Evolutionary conservation across 2,113 vertebrate genomes (phyloP).

Genomic region (Choloepus hoffmanni): DNA sequence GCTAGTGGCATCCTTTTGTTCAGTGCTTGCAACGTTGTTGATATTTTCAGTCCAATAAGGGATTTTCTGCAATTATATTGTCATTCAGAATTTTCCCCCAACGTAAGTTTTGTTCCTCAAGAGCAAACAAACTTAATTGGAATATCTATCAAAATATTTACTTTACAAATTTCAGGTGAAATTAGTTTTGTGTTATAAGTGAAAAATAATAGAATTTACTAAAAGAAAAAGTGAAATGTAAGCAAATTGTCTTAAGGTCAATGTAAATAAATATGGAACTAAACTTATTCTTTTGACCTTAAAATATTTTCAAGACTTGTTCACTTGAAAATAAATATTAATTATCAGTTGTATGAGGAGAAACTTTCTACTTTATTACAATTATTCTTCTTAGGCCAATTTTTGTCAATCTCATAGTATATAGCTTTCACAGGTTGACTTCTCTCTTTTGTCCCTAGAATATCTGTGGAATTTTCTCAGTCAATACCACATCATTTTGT

Average conservation of each 20-base stretch:
- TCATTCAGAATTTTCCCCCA: constrained; percentile 23
- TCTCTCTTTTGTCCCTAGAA: neutral
- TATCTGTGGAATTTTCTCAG: constrained; percentile 6
- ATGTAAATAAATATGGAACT: neutral
- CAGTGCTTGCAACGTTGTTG: neutral
- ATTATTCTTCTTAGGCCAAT: constrained; percentile 6
- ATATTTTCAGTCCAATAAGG: constrained; percentile 48
- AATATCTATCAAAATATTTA: neutral
- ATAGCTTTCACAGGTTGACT: constrained; percentile 10
- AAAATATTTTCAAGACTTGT: neutral
- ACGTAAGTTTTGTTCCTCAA: constrained; percentile 39
- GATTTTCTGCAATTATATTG: constrained; percentile 65
- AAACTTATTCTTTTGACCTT: neutral
- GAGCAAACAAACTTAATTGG: neutral
- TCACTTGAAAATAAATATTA: constrained; percentile 56
- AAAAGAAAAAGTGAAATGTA: constrained; percentile 21
- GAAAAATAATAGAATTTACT: constrained; percentile 51
- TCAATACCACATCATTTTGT: neutral
- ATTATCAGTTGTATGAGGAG: neutral
- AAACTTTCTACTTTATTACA: neutral
- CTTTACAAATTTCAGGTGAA: constrained; percentile 1
- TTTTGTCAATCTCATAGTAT: neutral
- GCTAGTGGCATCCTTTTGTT: neutral
- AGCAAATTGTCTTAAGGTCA: neutral
- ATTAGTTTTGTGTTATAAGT: constrained; percentile 41